These are phyloP conservation scores for Synodontis membranacea DNA, from an alignment of 2,113 vertebrate genomes.

Conservation along the genomic window DNA sequence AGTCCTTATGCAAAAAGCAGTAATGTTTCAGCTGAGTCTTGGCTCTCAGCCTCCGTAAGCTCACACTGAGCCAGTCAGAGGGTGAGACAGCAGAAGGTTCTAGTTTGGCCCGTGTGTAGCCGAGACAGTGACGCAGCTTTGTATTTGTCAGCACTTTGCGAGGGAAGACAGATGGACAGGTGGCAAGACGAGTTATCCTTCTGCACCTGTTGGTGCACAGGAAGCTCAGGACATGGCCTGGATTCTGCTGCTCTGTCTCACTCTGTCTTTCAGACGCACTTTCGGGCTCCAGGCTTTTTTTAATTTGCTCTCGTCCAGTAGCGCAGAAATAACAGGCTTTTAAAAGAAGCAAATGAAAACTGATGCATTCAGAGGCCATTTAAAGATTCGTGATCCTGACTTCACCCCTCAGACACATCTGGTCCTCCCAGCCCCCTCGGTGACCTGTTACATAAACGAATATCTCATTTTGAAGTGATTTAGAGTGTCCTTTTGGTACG, in stretches of 20 bases:
- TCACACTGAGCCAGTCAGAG: background rate
- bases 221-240: conserved; percentile 12
- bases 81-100: conserved; percentile 20
- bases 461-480: conserved; percentile 25
- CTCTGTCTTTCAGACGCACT: background rate
- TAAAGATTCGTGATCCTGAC: background rate
- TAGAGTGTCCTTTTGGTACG: background rate
- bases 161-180: background rate
- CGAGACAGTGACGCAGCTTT: background rate
- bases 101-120: background rate
- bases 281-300: conserved; percentile 26
- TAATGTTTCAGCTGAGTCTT: background rate
- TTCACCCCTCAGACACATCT: conserved; percentile 32
- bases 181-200: conserved; percentile 5
- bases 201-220: conserved; percentile 20
- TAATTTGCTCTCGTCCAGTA: conserved; percentile 20
- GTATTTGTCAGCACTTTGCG: background rate
- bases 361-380: conserved; percentile 19
- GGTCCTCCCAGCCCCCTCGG: background rate
- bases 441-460: background rate
- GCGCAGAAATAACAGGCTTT: background rate
- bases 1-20: background rate
- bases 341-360: conserved; percentile 33
- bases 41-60: background rate
- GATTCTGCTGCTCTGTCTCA: conserved; percentile 7